phyloP scores from a whole-genome alignment of 2,888 invertebrate species.

The Sphinx pinastri region DNA sequence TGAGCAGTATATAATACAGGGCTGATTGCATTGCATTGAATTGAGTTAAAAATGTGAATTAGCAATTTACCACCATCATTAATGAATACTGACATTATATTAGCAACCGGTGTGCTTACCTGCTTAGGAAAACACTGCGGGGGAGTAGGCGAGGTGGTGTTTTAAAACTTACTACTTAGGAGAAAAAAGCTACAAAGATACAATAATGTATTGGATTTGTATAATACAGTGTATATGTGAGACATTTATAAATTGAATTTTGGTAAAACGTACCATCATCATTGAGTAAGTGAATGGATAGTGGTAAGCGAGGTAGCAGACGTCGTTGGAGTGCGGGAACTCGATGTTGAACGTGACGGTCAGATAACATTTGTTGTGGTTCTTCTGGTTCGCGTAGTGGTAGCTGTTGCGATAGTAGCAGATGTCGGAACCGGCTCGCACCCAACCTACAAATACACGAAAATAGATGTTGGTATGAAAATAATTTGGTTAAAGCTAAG shows the following conservation, averaged over 20 bases:
- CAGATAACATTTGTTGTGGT: conserved; percentile 85
- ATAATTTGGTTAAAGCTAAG: no score
- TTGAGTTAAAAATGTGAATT: no score
- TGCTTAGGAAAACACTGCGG: no score
- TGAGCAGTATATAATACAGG: no score
- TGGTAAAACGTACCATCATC: conserved; percentile 83
- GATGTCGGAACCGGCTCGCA: conserved; percentile 88
- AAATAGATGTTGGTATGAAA: not conserved
- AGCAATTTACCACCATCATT: no score
- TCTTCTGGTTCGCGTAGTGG: conserved; percentile 82
- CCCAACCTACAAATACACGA: conserved; percentile 82
- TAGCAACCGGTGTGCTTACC: no score
- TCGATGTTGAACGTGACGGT: conserved; percentile 91
- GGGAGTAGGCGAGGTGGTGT: no score
- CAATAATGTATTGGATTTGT: not conserved
- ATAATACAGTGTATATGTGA: not conserved
- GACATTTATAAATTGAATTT: conserved; percentile 23
- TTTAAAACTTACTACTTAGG: no score
- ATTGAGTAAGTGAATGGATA: conserved; percentile 93
- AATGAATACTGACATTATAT: no score
- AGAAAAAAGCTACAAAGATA: no score
- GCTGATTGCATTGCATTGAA: no score
- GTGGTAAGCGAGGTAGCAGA: conserved; percentile 94
- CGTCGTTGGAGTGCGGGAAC: conserved; percentile 89
- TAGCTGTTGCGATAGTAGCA: conserved; percentile 93